Conservation (phyloP, 2,888 invertebrate species). For the Kuschelorhynchus macadamiae region DNA sequence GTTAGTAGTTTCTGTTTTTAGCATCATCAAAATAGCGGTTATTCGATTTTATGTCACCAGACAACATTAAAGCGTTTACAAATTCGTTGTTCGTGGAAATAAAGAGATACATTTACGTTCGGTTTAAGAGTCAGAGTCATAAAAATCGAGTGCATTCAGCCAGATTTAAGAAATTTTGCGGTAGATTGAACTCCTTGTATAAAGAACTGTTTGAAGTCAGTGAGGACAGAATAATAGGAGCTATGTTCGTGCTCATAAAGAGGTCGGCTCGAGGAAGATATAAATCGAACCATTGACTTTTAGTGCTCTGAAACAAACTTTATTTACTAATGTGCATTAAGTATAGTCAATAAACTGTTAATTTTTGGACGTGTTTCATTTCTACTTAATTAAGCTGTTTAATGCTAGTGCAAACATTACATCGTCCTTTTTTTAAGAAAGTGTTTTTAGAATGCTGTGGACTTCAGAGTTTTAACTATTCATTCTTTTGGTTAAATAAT, state of each 20-base stretch:
- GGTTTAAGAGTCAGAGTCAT: slow-evolving; percentile 14
- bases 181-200: slow-evolving; percentile 50
- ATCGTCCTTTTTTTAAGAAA: no score
- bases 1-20: no score
- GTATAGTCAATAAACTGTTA: no score
- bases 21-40: no score
- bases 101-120: slow-evolving; percentile 21
- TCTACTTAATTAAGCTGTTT: background rate
- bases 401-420: background rate
- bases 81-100: slow-evolving; percentile 7
- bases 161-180: slow-evolving; percentile 45
- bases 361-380: background rate
- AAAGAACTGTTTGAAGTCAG: slow-evolving; percentile 57
- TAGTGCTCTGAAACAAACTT: slow-evolving; percentile 52
- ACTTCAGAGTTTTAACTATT: no score
- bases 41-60: no score
- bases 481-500: no score
- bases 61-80: slow-evolving; percentile 11
- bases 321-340: background rate
- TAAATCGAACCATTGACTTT: slow-evolving; percentile 67
- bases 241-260: slow-evolving; percentile 64
- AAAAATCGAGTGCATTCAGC: slow-evolving; percentile 30
- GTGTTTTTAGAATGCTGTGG: no score
- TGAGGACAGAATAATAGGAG: slow-evolving; percentile 57
- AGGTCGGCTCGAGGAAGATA: slow-evolving; percentile 65